These are phyloP conservation scores for Galeruca laticollis DNA, from an alignment of 2,888 invertebrate species.

Conservation along the genomic window DNA sequence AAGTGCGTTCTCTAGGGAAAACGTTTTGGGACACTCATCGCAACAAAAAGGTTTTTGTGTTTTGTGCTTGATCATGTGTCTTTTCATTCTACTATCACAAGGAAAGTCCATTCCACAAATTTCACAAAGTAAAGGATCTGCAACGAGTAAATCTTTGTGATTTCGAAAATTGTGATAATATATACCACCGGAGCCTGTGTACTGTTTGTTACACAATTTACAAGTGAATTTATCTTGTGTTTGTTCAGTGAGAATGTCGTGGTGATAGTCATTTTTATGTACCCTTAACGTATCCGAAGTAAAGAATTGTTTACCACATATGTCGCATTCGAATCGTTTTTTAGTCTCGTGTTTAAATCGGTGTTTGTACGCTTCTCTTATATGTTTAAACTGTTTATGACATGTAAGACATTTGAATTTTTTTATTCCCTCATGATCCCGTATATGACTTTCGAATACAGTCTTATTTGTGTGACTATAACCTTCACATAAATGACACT, in stretches of 20 bases:
- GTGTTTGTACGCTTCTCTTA: conserved; percentile 7
- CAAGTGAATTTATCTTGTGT: conserved; percentile 62
- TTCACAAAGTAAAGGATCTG: conserved; percentile 67
- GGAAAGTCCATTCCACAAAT: conserved; percentile 60
- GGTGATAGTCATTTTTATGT: conserved; percentile 64
- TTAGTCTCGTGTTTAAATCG: not conserved
- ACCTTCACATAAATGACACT: conserved; percentile 33
- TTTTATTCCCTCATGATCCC: conserved; percentile 13
- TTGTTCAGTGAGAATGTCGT: conserved; percentile 61
- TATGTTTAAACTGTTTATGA: conserved; percentile 45
- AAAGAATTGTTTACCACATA: not conserved
- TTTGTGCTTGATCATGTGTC: conserved; percentile 52
- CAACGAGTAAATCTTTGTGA: conserved; percentile 49
- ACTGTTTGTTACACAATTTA: conserved; percentile 43
- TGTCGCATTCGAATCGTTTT: not conserved
- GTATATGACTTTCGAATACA: conserved; percentile 7
- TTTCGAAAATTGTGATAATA: conserved; percentile 56
- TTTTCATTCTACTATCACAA: conserved; percentile 36
- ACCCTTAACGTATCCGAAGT: not conserved
- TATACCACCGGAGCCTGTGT: conserved; percentile 54
- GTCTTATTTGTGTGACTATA: conserved; percentile 48
- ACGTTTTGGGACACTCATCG: conserved; percentile 44
- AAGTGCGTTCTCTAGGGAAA: conserved; percentile 42
- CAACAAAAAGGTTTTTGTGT: conserved; percentile 52
- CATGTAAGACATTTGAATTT: conserved; percentile 59